Conservation (phyloP, 2,888 invertebrate species). For the Brachypterus glaber region DNA sequence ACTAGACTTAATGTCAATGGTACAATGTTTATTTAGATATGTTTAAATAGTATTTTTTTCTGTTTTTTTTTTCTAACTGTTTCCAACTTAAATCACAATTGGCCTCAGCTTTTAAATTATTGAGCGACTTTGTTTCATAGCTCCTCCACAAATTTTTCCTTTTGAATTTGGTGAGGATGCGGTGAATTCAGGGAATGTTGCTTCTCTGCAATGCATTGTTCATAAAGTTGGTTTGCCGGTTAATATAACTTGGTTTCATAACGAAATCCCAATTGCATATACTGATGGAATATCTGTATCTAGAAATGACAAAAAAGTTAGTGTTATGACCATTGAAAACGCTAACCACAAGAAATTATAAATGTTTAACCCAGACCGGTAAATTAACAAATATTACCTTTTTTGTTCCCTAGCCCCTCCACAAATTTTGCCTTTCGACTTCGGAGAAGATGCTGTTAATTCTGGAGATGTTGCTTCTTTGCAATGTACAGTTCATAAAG, state of each 20-base stretch:
- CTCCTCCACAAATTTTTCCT: conserved; percentile 51
- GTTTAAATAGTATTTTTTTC: neutral
- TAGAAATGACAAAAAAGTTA: conserved; percentile 41
- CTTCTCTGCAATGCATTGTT: conserved; percentile 56
- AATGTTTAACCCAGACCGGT: conserved; percentile 62
- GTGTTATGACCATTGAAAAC: conserved; percentile 51
- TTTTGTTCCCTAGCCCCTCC: conserved; percentile 15
- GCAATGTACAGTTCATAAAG: conserved; percentile 59
- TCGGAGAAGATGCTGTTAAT: conserved; percentile 52
- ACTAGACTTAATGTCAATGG: conserved; percentile 60
- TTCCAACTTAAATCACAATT: neutral
- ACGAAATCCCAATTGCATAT: conserved; percentile 37
- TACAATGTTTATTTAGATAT: too few relatives aligned
- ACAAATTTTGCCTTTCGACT: conserved; percentile 32
- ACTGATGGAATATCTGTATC: conserved; percentile 32
- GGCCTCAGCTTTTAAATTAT: conserved; percentile 6
- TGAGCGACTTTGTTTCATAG: too few relatives aligned
- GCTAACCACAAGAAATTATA: conserved; percentile 61
- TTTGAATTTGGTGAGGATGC: conserved; percentile 46
- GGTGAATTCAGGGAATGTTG: conserved; percentile 58
- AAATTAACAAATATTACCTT: too few relatives aligned
- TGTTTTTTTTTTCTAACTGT: too few relatives aligned
- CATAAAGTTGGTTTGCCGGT: conserved; percentile 61
- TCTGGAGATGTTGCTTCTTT: conserved; percentile 60
- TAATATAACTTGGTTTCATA: conserved; percentile 51